These are phyloP conservation scores for Patiria pectinifera DNA, from an alignment of 53 echinoderm and acorn worm species.

Conservation along the genomic window DNA sequence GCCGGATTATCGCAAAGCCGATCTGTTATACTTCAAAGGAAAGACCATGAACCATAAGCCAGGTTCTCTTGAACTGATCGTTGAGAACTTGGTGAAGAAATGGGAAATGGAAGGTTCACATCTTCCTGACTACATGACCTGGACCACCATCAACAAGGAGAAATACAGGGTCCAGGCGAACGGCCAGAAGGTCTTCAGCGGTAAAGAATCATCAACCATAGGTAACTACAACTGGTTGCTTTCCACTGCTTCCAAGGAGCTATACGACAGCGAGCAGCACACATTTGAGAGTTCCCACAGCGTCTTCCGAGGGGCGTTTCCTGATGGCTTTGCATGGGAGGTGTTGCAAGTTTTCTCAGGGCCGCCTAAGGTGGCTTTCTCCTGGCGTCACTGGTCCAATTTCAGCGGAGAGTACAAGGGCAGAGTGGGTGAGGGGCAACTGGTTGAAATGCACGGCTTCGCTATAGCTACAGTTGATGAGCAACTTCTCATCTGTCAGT, in stretches of 20 bases:
- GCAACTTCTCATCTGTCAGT: conserved; percentile 60
- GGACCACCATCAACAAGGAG: conserved; percentile 55
- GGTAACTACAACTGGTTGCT: conserved; percentile 82
- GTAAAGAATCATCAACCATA: conserved; percentile 27
- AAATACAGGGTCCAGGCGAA: conserved; percentile 64
- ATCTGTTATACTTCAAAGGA: conserved; percentile 60
- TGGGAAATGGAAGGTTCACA: conserved; percentile 86
- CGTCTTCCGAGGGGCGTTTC: conserved; percentile 72
- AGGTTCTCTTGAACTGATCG: conserved; percentile 75
- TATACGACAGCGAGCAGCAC: conserved; percentile 70
- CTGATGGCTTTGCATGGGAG: conserved; percentile 83
- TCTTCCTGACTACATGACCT: conserved; percentile 59
- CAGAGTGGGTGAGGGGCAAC: conserved; percentile 44
- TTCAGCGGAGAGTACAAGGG: conserved; percentile 75
- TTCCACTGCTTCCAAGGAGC: conserved; percentile 43
- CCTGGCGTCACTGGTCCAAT: conserved; percentile 84
- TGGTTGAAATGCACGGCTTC: conserved; percentile 72
- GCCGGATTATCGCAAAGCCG: conserved; percentile 73
- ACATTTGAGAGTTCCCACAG: conserved; percentile 68
- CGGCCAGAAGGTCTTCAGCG: conserved; percentile 55
- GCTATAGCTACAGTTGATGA: conserved; percentile 74
- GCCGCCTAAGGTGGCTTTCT: conserved; percentile 79
- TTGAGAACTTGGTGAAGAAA: conserved; percentile 83
- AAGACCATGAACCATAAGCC: conserved; percentile 70
- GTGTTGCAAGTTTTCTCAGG: conserved; percentile 77